Evolutionary conservation across 2,113 vertebrate genomes (phyloP), one percentile per base, ranked within the genome.

Genomic region (Anthoscopus minutus): DNA sequence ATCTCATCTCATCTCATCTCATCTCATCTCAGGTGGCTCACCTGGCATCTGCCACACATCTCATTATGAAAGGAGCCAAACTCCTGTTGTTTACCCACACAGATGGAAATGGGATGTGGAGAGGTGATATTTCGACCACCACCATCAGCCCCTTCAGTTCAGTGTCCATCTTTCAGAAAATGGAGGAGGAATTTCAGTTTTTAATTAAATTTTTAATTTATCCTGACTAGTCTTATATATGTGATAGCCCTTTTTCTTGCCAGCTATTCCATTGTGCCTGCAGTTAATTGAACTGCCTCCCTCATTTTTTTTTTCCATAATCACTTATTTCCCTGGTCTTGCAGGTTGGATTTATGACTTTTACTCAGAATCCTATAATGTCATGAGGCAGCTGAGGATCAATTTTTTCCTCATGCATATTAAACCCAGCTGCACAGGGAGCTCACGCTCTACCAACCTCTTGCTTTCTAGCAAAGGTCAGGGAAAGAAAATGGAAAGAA

Each of bases 341-440:
- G 25, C 69, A 81, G 44, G 13, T 14, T 66, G 44, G 57, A 92
- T 91, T 95, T 91, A 81, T 89, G 77, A 67, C 47, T 94, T 92
- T 58, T 84, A 40, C 30, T 74, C 67, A 92, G 44, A 48, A 67
- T 58, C 48, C 61, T 47, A 78, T 76, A 87, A 79, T 69, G 78
- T 61, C 89, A 85, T 11, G 21, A 79, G 48, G 73, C 87, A 95
- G 44, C 87, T 85, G 92, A 93, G 61, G 66, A 85, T 82, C 45
- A 53, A 30, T 94, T 82, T 88, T 85, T 81, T 45, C 48, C 74
- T 95, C 74, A 64, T 11, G 18, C 37, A n/a, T 88, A 65, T 80
- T 72, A 88, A 88, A 80, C 20, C 2, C 81, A 76, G 51, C 35
- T 53, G 44, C 40, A 85, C 44, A 77, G 50, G 31, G 62, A 95